Base-by-base conservation (phyloP, 1,140 invertebrate genomes). In the Sitophilus oryzae region DNA sequence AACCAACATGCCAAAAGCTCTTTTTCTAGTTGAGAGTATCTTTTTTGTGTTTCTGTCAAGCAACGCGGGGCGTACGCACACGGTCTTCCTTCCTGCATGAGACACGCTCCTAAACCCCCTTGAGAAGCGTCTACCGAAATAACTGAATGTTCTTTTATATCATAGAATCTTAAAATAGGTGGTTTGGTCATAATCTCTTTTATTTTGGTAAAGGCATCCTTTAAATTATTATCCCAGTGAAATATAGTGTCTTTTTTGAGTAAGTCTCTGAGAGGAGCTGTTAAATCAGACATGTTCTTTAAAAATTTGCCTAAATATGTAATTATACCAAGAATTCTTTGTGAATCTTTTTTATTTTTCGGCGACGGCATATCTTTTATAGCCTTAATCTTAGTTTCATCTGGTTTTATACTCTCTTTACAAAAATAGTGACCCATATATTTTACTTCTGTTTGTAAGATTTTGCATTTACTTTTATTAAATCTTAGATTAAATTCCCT, bases 291-390 rank as follows among this genome's bases (percentile, higher is more conserved):
- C 14, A 76, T 57, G 50, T 70, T 66, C 16, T 54, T 47, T 47
- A 74, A 63, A 59, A 67, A 74, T 56, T 64, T 71, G 10, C 49
- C 41, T 14, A 74, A 42, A 55, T 75, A 74, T 11, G 60, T 74
- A 0, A 73, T 51, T 44, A 76, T 64, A 14, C 67, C 72, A 20
- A 77, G 52, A 30, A 74, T 65, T 50, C 63, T 61, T 56, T 67
- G 46, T 19, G 74, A 15, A 42, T 69, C 62, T 47, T 64, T 52
- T 35, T 66, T 66, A 52, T 61, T 67, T 51, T 56, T 54, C 19
- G 72, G 69, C 15, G 9, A 14, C 44, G 15, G 48, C 42, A 70
- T 63, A 38, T 63, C 38, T 43, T 30, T 45, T 11, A 69, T 68
- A 30, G 66, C 61, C 46, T 59, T 46, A 25, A 66, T 57, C 52